phyloP scores from a whole-genome alignment of 2,113 vertebrate genomes.

The western clawed frog (Xenopus tropicalis) region UCB_Xtro_10.0 CM004451.2:54869501-54870000 shows the following conservation, averaged over 20 bases:
- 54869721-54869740: no score
- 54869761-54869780: slow-evolving; percentile 88
- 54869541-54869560: not conserved
- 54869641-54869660: no score
- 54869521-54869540: not conserved
- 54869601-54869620: no score
- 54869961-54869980: no score
- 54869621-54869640: no score
- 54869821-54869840: slow-evolving; percentile 93
- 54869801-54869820: slow-evolving; percentile 80
- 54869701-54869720: not conserved
- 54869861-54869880: slow-evolving; percentile 22
- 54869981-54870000: no score
- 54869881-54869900: not conserved
- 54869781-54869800: slow-evolving; percentile 92
- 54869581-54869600: no score
- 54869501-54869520: not conserved
- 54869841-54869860: slow-evolving; percentile 93
- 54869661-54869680: no score
- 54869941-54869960: no score
- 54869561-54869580: not conserved
- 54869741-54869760: slow-evolving; percentile 84
- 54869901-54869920: no score
- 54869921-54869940: not conserved
- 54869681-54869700: no score